Evolutionary conservation across 2,888 invertebrate genomes (phyloP).

Genomic region (Flexamia atlantica): DNA sequence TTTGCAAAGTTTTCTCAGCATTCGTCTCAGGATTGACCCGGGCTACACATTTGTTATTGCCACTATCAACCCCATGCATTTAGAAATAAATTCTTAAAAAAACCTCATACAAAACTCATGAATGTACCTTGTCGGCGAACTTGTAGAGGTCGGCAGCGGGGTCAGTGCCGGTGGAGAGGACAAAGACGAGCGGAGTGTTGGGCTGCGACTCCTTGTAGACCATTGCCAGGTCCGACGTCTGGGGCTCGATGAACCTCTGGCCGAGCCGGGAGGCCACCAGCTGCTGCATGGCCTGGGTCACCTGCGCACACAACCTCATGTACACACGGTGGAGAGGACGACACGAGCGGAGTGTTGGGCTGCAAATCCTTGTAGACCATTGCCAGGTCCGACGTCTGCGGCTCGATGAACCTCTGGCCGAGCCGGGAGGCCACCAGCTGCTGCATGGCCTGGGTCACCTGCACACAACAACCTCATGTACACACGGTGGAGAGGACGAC

Average conservation of each 20-base stretch:
- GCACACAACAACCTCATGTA: too few relatives aligned
- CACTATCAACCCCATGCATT: too few relatives aligned
- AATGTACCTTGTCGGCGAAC: constrained; percentile 84
- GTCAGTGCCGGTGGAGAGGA: constrained; percentile 94
- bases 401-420: constrained; percentile 89
- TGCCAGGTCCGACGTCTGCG: constrained; percentile 90
- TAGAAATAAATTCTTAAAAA: too few relatives aligned
- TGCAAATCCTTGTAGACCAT: constrained; percentile 90
- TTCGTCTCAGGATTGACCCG: too few relatives aligned
- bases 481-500: too few relatives aligned
- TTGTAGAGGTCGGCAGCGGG: constrained; percentile 90
- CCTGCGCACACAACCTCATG: constrained; percentile 77
- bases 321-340: constrained; percentile 92
- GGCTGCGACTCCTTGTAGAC: constrained; percentile 90
- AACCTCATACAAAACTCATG: too few relatives aligned
- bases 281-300: constrained; percentile 86
- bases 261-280: constrained; percentile 85
- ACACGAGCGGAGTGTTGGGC: constrained; percentile 90
- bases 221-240: constrained; percentile 89
- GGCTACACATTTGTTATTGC: too few relatives aligned
- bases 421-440: constrained; percentile 83
- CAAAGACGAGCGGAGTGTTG: constrained; percentile 89
- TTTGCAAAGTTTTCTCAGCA: too few relatives aligned
- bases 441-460: constrained; percentile 83
- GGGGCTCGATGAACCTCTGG: constrained; percentile 89